phyloP scores from a whole-genome alignment of 2,888 invertebrate genomes.

The Philopedon plagiatum region DNA sequence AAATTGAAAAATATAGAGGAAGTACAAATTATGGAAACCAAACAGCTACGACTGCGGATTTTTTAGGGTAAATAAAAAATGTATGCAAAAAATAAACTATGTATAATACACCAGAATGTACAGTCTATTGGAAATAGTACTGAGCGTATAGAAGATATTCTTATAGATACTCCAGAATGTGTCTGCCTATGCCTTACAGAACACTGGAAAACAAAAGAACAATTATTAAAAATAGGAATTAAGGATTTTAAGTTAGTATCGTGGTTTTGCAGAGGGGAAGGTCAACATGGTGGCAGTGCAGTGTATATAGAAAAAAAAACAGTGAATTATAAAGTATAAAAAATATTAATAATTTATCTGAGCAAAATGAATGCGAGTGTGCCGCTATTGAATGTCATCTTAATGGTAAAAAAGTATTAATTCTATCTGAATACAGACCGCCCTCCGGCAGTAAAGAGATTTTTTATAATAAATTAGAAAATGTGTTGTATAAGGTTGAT shows the following conservation, averaged over 20 bases:
- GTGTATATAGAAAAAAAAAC: not conserved
- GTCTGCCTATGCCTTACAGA: not conserved
- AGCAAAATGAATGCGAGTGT: not conserved
- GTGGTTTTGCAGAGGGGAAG: constrained; percentile 12
- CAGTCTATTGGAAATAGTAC: not conserved
- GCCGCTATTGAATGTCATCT: not conserved
- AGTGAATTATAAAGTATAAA: not conserved
- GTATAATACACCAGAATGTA: not conserved
- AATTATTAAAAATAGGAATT: not conserved
- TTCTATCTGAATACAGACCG: not conserved
- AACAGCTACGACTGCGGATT: not conserved
- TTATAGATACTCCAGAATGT: not conserved
- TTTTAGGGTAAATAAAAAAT: not conserved
- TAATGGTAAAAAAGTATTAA: not conserved
- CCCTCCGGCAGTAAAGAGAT: not conserved
- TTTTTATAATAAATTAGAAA: not conserved
- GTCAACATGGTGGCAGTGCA: constrained; percentile 21
- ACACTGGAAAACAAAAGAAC: constrained; percentile 23
- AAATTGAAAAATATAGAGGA: not conserved
- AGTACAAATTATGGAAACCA: not conserved
- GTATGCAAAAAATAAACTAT: too few relatives aligned
- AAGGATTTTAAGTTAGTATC: constrained; percentile 8
- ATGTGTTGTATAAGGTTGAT: too few relatives aligned
- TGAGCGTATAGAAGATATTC: not conserved
- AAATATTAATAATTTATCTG: not conserved